A percentile compares a stretch with the other conserved stretches of the same genome.
Evolutionary conservation across 1,140 invertebrate genomes (phyloP).

Genomic region (Kradibia gibbosae): DNA sequence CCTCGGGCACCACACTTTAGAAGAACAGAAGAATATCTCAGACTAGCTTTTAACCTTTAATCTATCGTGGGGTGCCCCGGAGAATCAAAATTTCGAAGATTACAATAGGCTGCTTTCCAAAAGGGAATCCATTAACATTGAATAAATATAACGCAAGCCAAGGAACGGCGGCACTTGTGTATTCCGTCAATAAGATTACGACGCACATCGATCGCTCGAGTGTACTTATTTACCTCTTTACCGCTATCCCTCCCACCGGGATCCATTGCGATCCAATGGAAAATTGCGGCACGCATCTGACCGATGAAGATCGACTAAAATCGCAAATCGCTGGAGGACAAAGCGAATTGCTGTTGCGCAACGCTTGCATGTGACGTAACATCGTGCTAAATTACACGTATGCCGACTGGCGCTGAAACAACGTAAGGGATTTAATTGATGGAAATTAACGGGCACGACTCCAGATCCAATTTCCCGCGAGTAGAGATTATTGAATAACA

Average conservation of each 20-base stretch:
- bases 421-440: slow-evolving; percentile 39
- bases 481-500: not conserved
- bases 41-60: not conserved
- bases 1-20: not conserved
- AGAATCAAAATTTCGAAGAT: not conserved
- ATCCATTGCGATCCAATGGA: not conserved
- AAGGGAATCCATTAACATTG: not conserved
- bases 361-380: slow-evolving; percentile 45
- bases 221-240: no score
- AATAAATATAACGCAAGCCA: not conserved
- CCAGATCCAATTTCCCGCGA: not conserved
- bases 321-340: slow-evolving; percentile 50
- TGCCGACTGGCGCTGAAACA: not conserved
- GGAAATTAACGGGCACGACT: slow-evolving; percentile 18
- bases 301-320: slow-evolving; percentile 30
- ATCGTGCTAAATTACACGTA: not conserved
- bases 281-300: slow-evolving; percentile 10
- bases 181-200: not conserved
- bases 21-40: not conserved
- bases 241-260: not conserved
- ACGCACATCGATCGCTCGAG: not conserved
- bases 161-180: not conserved
- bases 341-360: slow-evolving; percentile 54
- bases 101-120: not conserved
- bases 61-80: not conserved